Conservation (phyloP, 1,140 invertebrate genomes). For the Hetaerina americana region DNA sequence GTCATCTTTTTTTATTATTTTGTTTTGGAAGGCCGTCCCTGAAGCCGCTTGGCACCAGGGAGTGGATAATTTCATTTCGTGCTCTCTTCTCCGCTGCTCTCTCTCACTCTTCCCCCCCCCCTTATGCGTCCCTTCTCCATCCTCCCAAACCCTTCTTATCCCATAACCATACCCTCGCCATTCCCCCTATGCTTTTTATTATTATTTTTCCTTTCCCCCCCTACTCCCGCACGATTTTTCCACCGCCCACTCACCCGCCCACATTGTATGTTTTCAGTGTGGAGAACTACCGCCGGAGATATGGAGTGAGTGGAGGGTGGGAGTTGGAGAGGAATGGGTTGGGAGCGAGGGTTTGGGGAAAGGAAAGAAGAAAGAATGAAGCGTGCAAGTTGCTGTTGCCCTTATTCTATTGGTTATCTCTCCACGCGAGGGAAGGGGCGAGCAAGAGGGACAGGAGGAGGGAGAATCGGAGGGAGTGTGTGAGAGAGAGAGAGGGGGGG, state of each 20-base stretch:
- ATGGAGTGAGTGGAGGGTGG: neutral
- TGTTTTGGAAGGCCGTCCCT: neutral
- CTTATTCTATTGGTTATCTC: neutral
- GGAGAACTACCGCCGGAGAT: neutral
- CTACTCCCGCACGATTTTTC: too few relatives aligned
- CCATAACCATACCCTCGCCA: too few relatives aligned
- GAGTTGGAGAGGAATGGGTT: neutral
- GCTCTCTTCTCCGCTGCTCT: too few relatives aligned
- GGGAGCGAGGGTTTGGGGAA: too few relatives aligned
- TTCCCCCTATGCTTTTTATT: neutral
- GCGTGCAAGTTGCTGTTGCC: neutral
- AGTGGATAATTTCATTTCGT: neutral
- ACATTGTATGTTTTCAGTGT: neutral
- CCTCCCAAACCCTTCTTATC: too few relatives aligned
- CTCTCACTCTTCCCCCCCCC: neutral
- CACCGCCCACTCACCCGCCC: neutral
- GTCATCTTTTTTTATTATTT: neutral
- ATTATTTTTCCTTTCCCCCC: neutral
- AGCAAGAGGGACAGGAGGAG: neutral
- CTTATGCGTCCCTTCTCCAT: too few relatives aligned
- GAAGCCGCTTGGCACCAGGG: neutral
- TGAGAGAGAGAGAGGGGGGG: neutral
- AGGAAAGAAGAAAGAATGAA: too few relatives aligned
- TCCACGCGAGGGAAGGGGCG: too few relatives aligned
- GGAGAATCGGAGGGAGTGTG: neutral